These are phyloP conservation scores for Glossosoma conforme DNA, from an alignment of 1,140 invertebrate genomes.

Conservation along the genomic window DNA sequence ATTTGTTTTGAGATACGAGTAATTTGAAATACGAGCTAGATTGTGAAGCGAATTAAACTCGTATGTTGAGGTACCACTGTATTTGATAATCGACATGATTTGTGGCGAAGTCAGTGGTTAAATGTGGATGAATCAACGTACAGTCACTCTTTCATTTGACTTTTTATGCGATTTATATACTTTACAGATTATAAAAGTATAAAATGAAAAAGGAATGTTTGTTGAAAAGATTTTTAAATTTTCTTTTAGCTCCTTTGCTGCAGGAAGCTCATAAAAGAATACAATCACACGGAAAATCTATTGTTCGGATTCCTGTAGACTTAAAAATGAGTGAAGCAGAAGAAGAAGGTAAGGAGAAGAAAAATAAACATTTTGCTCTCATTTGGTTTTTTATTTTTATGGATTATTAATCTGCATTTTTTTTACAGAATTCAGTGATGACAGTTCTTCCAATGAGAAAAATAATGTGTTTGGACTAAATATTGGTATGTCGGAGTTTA, in stretches of 20 bases:
- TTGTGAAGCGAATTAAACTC: too few relatives aligned
- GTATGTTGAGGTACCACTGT: too few relatives aligned
- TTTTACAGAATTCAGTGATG: not conserved
- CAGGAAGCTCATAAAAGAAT: slow-evolving; percentile 27
- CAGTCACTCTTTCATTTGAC: not conserved
- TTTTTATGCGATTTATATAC: not conserved
- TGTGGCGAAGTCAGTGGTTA: not conserved
- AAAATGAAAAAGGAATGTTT: not conserved
- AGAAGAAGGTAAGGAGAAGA: slow-evolving; percentile 1
- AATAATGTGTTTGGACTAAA: not conserved
- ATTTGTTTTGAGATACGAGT: too few relatives aligned
- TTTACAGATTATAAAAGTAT: not conserved
- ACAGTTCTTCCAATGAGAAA: not conserved
- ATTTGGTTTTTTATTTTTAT: not conserved
- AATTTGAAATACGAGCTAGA: too few relatives aligned
- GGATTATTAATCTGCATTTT: not conserved
- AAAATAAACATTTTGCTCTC: not conserved
- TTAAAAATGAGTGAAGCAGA: slow-evolving; percentile 1
- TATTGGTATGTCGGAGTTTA: not conserved
- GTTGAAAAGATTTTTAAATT: slow-evolving; percentile 29
- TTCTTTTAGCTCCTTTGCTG: slow-evolving; percentile 33
- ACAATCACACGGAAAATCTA: not conserved
- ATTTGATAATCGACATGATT: too few relatives aligned
- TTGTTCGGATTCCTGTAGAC: not conserved
- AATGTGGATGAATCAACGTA: not conserved